Evolutionary conservation across 92 coral and sea anemone genomes (phyloP), one percentile per base, ranked within the genome.

Genomic region (Bergia puertoricense): DNA sequence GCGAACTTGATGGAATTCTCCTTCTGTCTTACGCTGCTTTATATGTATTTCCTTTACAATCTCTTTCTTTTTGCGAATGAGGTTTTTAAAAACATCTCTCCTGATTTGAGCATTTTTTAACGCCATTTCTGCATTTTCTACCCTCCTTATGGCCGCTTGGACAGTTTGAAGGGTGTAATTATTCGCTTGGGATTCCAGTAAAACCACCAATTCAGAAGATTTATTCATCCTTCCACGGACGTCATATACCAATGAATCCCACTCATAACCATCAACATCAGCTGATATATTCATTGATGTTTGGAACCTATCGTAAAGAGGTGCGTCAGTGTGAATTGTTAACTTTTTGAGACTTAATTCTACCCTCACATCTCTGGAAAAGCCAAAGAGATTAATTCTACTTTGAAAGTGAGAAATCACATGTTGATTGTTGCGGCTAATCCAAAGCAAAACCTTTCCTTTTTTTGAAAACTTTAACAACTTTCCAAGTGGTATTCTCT

Each of bases 271-370:
- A 16, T 71, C 81, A 15, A 83, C 74, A 73, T 84, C 73, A 73
- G 93, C 93, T 18, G 86, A 66, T 65, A 88, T 59, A 51, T 88
- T 69, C 9, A 91, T 73, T 6, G 90, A n/a, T 41, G 89, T 83
- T 8, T 76, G 86, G 69, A 83, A 91, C 74, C 78, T 81, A 8
- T 67, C 48, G 50, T 81, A 88, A 0, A 91, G 72, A 38, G 23
- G 48, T 57, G 69, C 85, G 14, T 80, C 85, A 54, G 71, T 36
- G 4, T 30, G 85, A 80, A 80, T 80, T 39, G 36, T 9, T 8
- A 80, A 40, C 66, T 80, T 80, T 22, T 56, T 13, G 13, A 36
- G 18, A 6, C 45, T 39, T 30, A 80, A 4, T 57, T 80, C 39
- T 80, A 40, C 69, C 5, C 36, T 59, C 66, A 80, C 85, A 15